Evolutionary conservation across 2,888 invertebrate species (phyloP).

Genomic region (Apocheima hispidaria): DNA sequence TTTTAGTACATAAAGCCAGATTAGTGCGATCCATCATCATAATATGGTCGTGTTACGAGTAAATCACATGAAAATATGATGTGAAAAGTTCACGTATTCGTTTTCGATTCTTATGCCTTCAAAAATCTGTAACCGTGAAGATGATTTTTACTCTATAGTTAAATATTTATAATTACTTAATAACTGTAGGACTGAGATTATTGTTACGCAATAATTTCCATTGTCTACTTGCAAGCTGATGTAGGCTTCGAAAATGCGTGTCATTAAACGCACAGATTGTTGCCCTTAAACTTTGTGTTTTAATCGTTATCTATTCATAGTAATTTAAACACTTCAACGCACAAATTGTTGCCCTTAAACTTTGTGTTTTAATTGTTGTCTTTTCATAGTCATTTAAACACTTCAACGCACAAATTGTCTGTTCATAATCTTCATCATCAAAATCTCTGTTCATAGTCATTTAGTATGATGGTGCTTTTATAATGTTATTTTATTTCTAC

Average conservation of each 20-base stretch:
- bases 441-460: slow-evolving; percentile 9
- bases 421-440: too few species aligned
- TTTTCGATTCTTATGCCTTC: background rate
- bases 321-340: slow-evolving; percentile 10
- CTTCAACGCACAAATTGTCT: too few species aligned
- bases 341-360: slow-evolving; percentile 29
- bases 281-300: slow-evolving; percentile 31
- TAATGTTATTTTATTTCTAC: slow-evolving; percentile 15
- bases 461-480: slow-evolving; percentile 4
- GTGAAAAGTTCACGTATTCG: background rate
- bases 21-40: too few species aligned
- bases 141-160: background rate
- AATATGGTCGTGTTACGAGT: too few species aligned
- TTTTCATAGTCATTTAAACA: slow-evolving; percentile 10
- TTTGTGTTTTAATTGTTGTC: slow-evolving; percentile 21
- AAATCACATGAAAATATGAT: too few species aligned
- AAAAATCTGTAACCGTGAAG: background rate
- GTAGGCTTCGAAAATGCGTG: slow-evolving; percentile 13
- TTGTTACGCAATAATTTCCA: slow-evolving; percentile 5
- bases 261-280: slow-evolving; percentile 18
- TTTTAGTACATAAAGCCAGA: too few species aligned
- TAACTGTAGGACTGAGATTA: background rate
- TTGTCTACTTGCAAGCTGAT: slow-evolving; percentile 14
- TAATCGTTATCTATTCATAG: slow-evolving; percentile 16
- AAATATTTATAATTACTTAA: slow-evolving; percentile 11